A percentile compares a stretch with the other conserved stretches of the same genome.
Evolutionary conservation across 2,113 vertebrate species (phyloP).

Genomic region (Gobius niger): DNA sequence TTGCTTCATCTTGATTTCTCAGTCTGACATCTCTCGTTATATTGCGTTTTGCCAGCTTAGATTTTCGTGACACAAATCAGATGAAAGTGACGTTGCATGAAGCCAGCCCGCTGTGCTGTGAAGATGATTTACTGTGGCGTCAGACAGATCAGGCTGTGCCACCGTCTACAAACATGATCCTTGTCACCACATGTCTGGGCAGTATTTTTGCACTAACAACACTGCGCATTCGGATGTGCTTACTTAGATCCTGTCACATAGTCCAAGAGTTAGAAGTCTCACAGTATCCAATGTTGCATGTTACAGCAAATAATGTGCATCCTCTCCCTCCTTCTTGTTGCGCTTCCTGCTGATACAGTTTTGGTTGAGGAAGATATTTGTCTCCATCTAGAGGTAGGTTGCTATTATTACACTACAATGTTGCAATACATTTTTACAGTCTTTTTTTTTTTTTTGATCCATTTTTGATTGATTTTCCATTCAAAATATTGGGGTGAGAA

Average conservation of each 20-base stretch:
- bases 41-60: background rate
- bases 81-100: slow-evolving; percentile 7
- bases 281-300: background rate
- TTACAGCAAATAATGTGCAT: background rate
- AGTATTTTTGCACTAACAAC: slow-evolving; percentile 43
- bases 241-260: background rate
- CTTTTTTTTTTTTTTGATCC: no score
- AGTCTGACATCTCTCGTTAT: background rate
- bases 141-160: slow-evolving; percentile 32
- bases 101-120: slow-evolving; percentile 13
- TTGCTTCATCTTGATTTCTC: background rate
- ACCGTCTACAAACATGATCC: slow-evolving; percentile 41
- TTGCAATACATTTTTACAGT: background rate
- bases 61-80: slow-evolving; percentile 5
- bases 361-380: slow-evolving; percentile 23
- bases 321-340: background rate
- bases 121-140: slow-evolving; percentile 30
- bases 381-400: slow-evolving; percentile 64
- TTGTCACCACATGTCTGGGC: slow-evolving; percentile 53
- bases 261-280: background rate
- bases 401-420: slow-evolving; percentile 5
- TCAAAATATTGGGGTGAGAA: no score
- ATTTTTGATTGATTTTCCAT: no score
- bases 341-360: background rate
- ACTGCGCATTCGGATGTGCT: background rate